Conservation (phyloP, 2,113 vertebrate genomes). For the Uropsilus gracilis region DNA sequence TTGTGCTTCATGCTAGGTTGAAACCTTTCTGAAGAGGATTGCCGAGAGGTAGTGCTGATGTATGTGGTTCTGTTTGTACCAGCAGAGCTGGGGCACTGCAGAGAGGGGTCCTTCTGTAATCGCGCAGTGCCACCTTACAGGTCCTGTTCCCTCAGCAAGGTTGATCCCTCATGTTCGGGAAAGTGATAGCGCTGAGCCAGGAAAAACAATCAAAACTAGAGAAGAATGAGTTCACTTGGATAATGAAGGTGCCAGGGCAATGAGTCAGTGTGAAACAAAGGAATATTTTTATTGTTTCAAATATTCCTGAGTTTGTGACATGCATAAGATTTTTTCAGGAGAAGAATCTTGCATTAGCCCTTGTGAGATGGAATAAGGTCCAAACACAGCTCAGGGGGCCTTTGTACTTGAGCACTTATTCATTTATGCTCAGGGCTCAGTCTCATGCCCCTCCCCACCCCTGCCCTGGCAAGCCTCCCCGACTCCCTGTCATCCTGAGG, state of each 20-base stretch:
- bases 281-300: not conserved
- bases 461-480: too few species aligned
- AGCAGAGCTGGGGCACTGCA: accelerated
- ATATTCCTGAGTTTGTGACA: not conserved
- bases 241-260: not conserved
- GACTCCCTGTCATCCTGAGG: too few species aligned
- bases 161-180: not conserved
- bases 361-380: not conserved
- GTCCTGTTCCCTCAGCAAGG: not conserved
- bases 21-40: not conserved
- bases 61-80: accelerated
- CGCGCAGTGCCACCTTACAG: accelerated
- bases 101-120: not conserved
- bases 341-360: not conserved
- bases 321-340: not conserved
- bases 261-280: not conserved
- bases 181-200: not conserved
- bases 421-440: not conserved
- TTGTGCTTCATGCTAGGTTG: not conserved
- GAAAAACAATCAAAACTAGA: not conserved
- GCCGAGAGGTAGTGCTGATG: not conserved
- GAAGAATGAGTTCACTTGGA: not conserved
- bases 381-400: not conserved
- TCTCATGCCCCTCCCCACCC: not conserved
- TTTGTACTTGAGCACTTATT: not conserved